Percentiles rank a stretch among this genome's conserved stretches.
Evolutionary conservation across 2,797 vertebrate genomes (phyloP).

Genomic region (Falco berigora): DNA sequence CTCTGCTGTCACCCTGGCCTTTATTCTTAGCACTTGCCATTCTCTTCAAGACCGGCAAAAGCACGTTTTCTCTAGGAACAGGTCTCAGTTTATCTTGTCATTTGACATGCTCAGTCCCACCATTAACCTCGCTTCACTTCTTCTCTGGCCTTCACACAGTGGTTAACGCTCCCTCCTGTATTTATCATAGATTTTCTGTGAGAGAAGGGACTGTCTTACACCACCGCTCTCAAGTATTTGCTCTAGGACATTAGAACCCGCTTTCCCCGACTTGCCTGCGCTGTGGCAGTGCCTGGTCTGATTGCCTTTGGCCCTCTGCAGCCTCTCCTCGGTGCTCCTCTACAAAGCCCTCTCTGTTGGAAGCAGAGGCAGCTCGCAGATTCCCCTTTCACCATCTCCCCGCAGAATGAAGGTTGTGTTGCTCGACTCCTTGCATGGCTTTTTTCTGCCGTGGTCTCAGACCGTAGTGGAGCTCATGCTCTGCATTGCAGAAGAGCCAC

Average conservation of each 20-base stretch:
- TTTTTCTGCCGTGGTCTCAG: not conserved
- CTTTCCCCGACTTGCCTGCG: not conserved
- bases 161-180: not conserved
- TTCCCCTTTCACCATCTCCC: not conserved
- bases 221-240: not conserved
- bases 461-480: not conserved
- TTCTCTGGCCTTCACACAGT: not conserved
- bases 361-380: not conserved
- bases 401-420: not conserved
- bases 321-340: not conserved
- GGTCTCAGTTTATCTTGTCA: not conserved
- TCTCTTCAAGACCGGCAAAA: not conserved
- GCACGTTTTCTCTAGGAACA: not conserved
- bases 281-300: not conserved
- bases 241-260: not conserved
- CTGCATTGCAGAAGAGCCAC: not conserved
- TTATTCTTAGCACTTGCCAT: not conserved
- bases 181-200: not conserved
- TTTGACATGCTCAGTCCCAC: not conserved
- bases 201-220: not conserved
- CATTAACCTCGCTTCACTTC: not conserved
- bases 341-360: not conserved
- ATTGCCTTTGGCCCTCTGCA: not conserved
- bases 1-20: not conserved
- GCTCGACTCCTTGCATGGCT: not conserved